phyloP scores from a whole-genome alignment of 2,888 invertebrate species.

The Julus scandinavius region DNA sequence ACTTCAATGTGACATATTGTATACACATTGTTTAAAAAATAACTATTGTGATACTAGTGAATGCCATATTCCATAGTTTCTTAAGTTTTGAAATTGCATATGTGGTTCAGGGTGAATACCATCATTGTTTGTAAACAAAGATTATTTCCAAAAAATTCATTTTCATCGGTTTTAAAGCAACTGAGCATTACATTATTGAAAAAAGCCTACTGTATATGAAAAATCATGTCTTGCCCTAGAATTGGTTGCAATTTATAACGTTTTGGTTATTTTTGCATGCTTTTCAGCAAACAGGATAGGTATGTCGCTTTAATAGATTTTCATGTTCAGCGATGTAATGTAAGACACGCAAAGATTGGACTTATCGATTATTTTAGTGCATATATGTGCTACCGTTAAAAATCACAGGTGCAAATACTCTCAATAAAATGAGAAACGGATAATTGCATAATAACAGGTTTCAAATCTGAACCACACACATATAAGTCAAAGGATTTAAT shows the following conservation, averaged over 20 bases:
- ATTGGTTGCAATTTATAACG: background rate
- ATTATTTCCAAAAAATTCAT: too few relatives aligned
- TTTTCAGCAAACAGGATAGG: background rate
- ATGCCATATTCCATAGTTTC: too few relatives aligned
- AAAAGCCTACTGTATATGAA: background rate
- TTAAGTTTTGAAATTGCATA: too few relatives aligned
- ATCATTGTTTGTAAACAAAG: too few relatives aligned
- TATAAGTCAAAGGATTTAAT: background rate
- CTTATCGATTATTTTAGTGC: background rate
- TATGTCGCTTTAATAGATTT: background rate
- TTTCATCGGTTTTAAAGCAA: background rate
- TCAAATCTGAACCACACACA: background rate
- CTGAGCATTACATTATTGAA: background rate
- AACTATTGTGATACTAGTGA: too few relatives aligned
- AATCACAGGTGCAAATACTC: background rate
- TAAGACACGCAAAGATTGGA: background rate
- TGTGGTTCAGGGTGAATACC: too few relatives aligned
- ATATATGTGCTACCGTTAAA: background rate
- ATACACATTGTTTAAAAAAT: too few relatives aligned
- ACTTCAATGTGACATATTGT: too few relatives aligned
- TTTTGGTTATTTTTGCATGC: background rate
- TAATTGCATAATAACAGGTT: background rate
- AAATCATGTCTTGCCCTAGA: background rate
- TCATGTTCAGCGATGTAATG: background rate
- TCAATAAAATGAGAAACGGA: background rate